phyloP scores from a whole-genome alignment of 92 coral and sea anemone species.

The Virgularia gustaviana region DNA sequence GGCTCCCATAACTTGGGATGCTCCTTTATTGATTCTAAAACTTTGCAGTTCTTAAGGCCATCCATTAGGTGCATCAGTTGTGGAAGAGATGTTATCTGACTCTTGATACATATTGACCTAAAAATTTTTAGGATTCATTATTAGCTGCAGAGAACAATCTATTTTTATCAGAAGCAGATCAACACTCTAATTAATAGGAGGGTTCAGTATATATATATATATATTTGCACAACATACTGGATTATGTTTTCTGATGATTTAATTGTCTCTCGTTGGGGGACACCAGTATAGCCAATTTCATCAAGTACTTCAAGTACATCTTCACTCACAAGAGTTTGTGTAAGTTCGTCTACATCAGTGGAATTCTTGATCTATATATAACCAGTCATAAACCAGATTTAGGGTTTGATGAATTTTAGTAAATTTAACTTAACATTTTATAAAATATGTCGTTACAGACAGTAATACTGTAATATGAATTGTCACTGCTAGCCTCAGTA shows the following conservation, averaged over 20 bases:
- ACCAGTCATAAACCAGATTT: too few relatives aligned
- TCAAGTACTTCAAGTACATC: background rate
- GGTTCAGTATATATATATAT: too few relatives aligned
- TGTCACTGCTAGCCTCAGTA: background rate
- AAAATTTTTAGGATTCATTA: too few relatives aligned
- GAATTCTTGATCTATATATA: too few relatives aligned
- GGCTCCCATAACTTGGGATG: constrained; percentile 47
- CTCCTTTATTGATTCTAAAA: constrained; percentile 25
- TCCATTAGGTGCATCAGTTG: constrained; percentile 36
- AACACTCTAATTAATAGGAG: too few relatives aligned
- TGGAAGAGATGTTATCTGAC: background rate
- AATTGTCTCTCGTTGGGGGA: background rate
- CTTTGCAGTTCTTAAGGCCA: constrained; percentile 42
- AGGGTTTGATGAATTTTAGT: too few relatives aligned
- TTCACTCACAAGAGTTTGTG: background rate
- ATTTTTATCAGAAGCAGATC: background rate
- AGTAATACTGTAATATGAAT: too few relatives aligned
- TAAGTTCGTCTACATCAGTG: too few relatives aligned
- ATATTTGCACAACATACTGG: background rate
- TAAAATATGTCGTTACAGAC: too few relatives aligned
- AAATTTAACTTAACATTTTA: background rate
- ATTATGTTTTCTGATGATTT: too few relatives aligned
- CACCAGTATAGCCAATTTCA: background rate
- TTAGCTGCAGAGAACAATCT: background rate
- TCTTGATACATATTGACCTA: constrained; percentile 6